Evolutionary conservation across 2,888 invertebrate genomes (phyloP).

Genomic region (Caenorhabditis wallacei): DNA sequence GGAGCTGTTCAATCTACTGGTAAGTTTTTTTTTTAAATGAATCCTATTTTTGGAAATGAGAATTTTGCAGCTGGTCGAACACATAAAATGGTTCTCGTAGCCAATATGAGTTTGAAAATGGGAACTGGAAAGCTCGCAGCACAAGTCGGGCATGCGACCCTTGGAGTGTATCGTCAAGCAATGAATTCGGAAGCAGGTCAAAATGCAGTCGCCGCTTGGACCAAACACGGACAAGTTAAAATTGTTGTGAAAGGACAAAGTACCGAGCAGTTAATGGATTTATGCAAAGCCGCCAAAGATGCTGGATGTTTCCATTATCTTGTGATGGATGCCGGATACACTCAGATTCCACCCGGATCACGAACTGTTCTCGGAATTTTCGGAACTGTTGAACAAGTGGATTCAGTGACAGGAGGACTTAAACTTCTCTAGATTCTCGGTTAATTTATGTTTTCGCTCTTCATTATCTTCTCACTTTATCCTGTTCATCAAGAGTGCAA

Average conservation of each 20-base stretch:
- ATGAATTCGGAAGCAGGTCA: conserved; percentile 67
- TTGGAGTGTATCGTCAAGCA: conserved; percentile 85
- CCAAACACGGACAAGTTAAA: conserved; percentile 72
- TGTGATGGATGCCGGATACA: conserved; percentile 86
- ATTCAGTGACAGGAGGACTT: conserved; percentile 84
- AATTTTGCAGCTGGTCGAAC: conserved; percentile 67
- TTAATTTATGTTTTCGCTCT: conserved; percentile 4
- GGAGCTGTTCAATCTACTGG: conserved; percentile 59
- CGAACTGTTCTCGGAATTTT: conserved; percentile 85
- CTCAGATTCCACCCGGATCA: conserved; percentile 85
- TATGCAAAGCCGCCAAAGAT: conserved; percentile 84
- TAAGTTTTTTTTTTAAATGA: neutral
- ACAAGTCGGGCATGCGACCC: conserved; percentile 86
- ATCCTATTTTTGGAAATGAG: no score
- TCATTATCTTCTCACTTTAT: neutral
- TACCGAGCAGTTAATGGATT: conserved; percentile 84
- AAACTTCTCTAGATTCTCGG: conserved; percentile 82
- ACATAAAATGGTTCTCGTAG: conserved; percentile 87
- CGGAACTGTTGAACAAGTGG: conserved; percentile 84
- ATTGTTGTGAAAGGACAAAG: conserved; percentile 84
- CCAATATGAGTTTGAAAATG: conserved; percentile 87
- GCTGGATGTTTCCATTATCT: conserved; percentile 84
- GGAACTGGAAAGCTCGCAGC: conserved; percentile 87
- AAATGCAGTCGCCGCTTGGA: conserved; percentile 67
- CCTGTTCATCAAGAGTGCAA: conserved; percentile 21